Evolutionary conservation across 1,140 invertebrate species (phyloP).

Genomic region (Lamellibrachia luymesi): DNA sequence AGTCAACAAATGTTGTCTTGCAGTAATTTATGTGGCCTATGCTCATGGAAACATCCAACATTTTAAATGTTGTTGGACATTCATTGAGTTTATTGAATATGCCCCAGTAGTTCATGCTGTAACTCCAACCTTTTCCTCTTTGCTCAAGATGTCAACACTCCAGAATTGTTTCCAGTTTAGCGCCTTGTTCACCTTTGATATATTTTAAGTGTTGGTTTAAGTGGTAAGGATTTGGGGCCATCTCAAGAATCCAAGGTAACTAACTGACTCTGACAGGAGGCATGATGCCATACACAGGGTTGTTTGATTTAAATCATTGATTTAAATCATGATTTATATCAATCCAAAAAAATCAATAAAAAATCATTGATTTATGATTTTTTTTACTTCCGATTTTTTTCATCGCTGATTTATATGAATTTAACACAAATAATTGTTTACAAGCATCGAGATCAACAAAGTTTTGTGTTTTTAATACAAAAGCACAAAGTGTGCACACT

Average conservation of each 20-base stretch:
- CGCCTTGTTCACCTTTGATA: background rate
- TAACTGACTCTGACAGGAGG: background rate
- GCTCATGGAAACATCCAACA: background rate
- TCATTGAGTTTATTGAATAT: background rate
- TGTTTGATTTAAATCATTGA: too few species aligned
- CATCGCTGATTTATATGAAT: too few species aligned
- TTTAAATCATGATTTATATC: too few species aligned
- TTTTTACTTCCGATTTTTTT: too few species aligned
- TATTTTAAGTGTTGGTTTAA: background rate
- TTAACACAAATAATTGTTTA: too few species aligned
- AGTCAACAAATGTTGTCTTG: too few species aligned
- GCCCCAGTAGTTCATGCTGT: background rate
- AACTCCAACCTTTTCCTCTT: background rate
- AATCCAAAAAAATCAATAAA: too few species aligned
- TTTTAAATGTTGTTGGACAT: background rate
- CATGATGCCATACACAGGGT: too few species aligned
- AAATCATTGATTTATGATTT: too few species aligned
- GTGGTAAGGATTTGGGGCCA: background rate
- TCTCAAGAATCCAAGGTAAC: background rate
- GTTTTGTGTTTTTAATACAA: too few species aligned
- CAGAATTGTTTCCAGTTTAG: background rate
- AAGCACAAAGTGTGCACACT: too few species aligned
- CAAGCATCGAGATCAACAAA: too few species aligned
- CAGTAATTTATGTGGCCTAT: background rate
- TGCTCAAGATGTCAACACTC: background rate